Evolutionary conservation across 2,797 vertebrate species (phyloP), one percentile per base, ranked within the genome.

Genomic region (Rachycentron canadum): DNA sequence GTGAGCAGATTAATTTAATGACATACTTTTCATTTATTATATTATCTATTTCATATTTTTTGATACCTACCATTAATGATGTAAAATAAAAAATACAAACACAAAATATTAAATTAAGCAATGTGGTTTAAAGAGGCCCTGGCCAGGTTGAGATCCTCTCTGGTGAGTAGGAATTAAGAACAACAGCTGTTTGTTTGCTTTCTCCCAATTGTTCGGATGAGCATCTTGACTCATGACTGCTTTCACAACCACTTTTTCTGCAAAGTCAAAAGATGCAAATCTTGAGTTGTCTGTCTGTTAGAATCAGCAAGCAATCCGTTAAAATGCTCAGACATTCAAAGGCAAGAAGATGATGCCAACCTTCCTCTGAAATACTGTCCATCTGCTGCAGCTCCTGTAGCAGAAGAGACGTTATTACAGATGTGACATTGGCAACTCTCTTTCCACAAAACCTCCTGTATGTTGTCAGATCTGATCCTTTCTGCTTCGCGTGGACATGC

Each of bases 401-500:
- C 7, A 78, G 69, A 16, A 94, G 76, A 8, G 94, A 93, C 55
- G 81, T 93, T 12, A 94, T 76, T 63, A 93, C 76, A 60, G 52
- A 69, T 71, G 89, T 9, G 60, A 94, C 76, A 75, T 95, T 88
- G 49, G 78, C 69, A 56, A 66, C 82, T 77, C 79, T 76, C 34
- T 88, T 93, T 68, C 95, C 94, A 7, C 90, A 96, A 85, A 95
- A 94, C 12, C 79, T 89, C 34, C 94, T 79, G 28, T 96, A 96
- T 0, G 83, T 94, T 68, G 92, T 94, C 84, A 92, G 62, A 30
- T 92, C 80, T 47, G 89, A 93, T 12, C 45, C 81, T 25, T 67
- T 88, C 67, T 93, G 90, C 43, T 93, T 91, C 49, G 88, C 92
- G 26, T 43, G 78, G 36, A 95, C 73, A 59, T 95, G 93, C 64